A percentile compares a stretch with the other conserved stretches of the same genome.
Conservation (phyloP, 2,113 vertebrate species). For the Oenanthe oenanthe region DNA sequence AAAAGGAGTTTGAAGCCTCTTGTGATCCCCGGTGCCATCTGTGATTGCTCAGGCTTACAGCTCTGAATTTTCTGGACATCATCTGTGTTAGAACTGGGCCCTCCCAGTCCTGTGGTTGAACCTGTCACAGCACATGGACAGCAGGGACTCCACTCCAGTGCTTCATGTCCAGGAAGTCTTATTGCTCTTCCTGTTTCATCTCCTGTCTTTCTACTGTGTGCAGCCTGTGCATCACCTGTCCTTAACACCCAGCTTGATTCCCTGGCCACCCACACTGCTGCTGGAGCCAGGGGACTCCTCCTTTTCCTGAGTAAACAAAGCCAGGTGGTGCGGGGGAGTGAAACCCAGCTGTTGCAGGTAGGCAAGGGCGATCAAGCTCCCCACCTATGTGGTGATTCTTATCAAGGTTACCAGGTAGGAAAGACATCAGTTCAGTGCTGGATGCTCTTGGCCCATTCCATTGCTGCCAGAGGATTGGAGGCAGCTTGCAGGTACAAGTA, state of each 20-base stretch:
- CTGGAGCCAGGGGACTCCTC: neutral
- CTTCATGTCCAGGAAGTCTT: neutral
- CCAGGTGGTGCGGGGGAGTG: neutral
- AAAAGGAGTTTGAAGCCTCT: neutral
- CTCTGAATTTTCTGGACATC: neutral
- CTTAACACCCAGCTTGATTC: neutral
- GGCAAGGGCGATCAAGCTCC: neutral
- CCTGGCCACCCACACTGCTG: accelerated
- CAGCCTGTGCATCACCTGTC: neutral
- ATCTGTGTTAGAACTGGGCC: neutral
- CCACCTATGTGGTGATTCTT: neutral
- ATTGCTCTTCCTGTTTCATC: neutral
- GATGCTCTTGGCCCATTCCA: neutral
- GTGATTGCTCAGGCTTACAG: neutral
- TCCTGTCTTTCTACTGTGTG: neutral
- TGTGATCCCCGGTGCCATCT: neutral
- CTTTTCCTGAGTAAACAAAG: neutral
- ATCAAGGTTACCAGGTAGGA: neutral
- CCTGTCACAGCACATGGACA: neutral
- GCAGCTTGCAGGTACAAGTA: neutral
- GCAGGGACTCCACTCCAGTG: neutral
- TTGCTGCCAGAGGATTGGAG: neutral
- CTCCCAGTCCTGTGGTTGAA: neutral
- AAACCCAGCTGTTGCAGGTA: neutral
- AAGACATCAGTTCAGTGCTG: neutral